A percentile compares a stretch with the other conserved stretches of the same genome.
These are phyloP conservation scores for Heliangelus exortis DNA, from an alignment of 2,797 vertebrate species.

Conservation along the genomic window DNA sequence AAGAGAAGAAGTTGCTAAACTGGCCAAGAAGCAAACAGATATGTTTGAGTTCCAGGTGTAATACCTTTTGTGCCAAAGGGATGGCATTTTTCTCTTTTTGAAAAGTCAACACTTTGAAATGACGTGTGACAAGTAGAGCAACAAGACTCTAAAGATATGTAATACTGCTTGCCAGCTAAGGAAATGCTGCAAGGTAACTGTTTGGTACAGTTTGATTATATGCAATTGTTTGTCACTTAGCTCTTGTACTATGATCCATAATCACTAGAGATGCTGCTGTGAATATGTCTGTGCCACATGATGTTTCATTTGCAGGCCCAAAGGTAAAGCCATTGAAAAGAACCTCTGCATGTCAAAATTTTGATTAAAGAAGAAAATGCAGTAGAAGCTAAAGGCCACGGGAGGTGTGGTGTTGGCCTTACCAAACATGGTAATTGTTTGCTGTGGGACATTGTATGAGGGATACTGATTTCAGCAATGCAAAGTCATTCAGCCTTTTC, in stretches of 20 bases:
- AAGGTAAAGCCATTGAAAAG: conserved; percentile 46
- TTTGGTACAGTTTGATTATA: conserved; percentile 15
- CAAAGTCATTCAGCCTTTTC: conserved; percentile 45
- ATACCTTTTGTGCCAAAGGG: not conserved
- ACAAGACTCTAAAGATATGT: not conserved
- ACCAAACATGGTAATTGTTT: not conserved
- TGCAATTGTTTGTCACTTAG: conserved; percentile 29
- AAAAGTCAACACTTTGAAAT: conserved; percentile 4
- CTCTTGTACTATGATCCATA: not conserved
- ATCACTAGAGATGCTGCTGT: conserved; percentile 35
- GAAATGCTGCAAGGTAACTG: conserved; percentile 25
- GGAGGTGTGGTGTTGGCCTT: not conserved
- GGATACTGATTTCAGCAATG: conserved; percentile 38
- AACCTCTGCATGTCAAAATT: conserved; percentile 73
- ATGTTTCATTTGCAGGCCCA: conserved; percentile 32
- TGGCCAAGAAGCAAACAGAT: conserved; percentile 97
- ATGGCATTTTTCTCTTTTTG: conserved; percentile 17
- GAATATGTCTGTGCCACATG: conserved; percentile 13
- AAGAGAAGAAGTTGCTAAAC: conserved; percentile 95
- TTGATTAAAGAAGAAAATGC: conserved; percentile 41
- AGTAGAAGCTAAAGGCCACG: not conserved
- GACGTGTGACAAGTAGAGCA: not conserved
- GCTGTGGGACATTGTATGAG: not conserved
- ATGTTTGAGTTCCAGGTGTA: conserved; percentile 97
- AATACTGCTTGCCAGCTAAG: conserved; percentile 14